Evolutionary conservation across 2,888 invertebrate species (phyloP).

Genomic region (Argyresthia goedartella): DNA sequence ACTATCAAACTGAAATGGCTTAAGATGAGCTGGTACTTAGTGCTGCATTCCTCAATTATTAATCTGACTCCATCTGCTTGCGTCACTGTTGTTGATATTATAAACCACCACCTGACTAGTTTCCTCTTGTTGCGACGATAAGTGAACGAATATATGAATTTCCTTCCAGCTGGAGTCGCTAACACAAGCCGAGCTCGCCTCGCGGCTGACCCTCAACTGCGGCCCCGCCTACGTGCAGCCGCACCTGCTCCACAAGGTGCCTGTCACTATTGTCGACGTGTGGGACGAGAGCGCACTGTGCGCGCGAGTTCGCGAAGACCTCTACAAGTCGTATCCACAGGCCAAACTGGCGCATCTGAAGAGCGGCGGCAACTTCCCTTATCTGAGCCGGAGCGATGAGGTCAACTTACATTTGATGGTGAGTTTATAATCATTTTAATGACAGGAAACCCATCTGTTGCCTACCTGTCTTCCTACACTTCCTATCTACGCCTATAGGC

Average conservation of each 20-base stretch:
- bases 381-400: conserved; percentile 88
- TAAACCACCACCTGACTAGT: no score
- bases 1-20: no score
- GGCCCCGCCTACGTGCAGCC: conserved; percentile 84
- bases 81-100: no score
- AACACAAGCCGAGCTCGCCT: conserved; percentile 86
- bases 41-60: no score
- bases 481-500: no score
- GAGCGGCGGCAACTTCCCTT: conserved; percentile 92
- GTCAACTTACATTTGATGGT: conserved; percentile 91
- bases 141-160: no score
- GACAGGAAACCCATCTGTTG: no score
- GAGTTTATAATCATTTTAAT: conserved; percentile 16
- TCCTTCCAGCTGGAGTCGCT: conserved; percentile 81
- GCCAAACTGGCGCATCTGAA: conserved; percentile 90
- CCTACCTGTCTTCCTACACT: no score
- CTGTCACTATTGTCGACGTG: conserved; percentile 89
- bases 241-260: conserved; percentile 75
- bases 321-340: conserved; percentile 88
- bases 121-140: no score
- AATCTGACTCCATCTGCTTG: no score
- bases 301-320: conserved; percentile 80
- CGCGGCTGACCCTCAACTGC: conserved; percentile 89
- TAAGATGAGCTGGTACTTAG: neutral
- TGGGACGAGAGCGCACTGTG: conserved; percentile 91